Evolutionary conservation across 2,797 vertebrate species (phyloP), one percentile per base, ranked within the genome.

Genomic region (Chloroceryle amazona): DNA sequence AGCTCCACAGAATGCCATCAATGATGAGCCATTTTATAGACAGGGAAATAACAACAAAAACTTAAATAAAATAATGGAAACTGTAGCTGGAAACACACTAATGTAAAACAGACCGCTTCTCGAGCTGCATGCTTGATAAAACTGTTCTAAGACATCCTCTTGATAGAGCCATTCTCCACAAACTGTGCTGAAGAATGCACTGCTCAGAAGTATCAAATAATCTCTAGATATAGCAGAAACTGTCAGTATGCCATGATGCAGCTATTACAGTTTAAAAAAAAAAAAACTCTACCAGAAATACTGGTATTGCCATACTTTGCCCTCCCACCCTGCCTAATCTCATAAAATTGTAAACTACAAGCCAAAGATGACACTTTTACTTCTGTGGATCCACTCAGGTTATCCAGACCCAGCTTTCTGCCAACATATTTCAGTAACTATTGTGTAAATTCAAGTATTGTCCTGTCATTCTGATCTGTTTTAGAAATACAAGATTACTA

Each of bases 401-500:
- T 79, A 93, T 84, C 70, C 90, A 95, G 86, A 84, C 39, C 9
- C 25, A 58, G 22, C 20, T 89, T 79, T 84, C 62, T 94, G 92
- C 85, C 94, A 94, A 63, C 33, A 63, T 86, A 94, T 79, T 96
- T 95, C 80, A 80, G 86, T 70, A 86, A 70, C 80, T 94, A 63
- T 57, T 89, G 76, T 95, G 66, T 52, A 93, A 93, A 91, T 84
- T 94, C 16, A n/a, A 83, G 76, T 49, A 66, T 47, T 75, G 73
- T 62, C 80, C 62, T 23, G 0, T 68, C 68, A 37, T 18, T 61
- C 55, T 42, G 66, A 75, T 85, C 96, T 95, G 95, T 52, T 96
- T 96, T 91, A 95, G 91, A 95, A 95, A 96, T 95, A 95, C 52
- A 87, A 89, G 85, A 94, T 97, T 94, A 93, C 89, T 96, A 97